A percentile compares a stretch with the other conserved stretches of the same genome.
Conservation (phyloP, 2,113 vertebrate genomes). For the Terrapene triunguis region DNA sequence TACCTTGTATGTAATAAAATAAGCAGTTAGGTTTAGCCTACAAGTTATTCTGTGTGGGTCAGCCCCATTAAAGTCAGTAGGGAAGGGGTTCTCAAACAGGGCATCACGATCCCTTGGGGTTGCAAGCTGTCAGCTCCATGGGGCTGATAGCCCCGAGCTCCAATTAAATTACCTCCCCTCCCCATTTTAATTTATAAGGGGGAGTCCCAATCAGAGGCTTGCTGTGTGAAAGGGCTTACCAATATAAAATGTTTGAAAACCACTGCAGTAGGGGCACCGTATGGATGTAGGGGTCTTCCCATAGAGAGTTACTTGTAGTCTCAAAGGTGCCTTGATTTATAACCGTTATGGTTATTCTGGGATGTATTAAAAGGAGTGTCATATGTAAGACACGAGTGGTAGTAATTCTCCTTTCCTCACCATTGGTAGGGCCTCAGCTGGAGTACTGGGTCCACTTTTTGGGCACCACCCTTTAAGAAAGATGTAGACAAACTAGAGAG, state of each 20-base stretch:
- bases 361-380: neutral
- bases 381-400: neutral
- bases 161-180: too few species aligned
- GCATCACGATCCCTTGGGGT: too few species aligned
- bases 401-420: neutral
- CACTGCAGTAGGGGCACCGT: neutral
- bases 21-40: neutral
- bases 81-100: neutral
- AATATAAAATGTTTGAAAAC: too few species aligned
- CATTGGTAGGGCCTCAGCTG: neutral
- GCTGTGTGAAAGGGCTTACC: too few species aligned
- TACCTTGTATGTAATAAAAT: neutral
- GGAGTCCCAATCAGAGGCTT: too few species aligned
- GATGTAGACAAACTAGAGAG: neutral
- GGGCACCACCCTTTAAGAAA: neutral
- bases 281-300: neutral
- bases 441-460: neutral
- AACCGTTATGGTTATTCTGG: neutral
- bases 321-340: neutral
- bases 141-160: too few species aligned
- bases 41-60: neutral
- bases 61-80: neutral
- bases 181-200: too few species aligned
- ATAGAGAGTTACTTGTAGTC: neutral
- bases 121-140: too few species aligned